Conservation (phyloP, 1,140 invertebrate species). For the Bombus waltoni region DNA sequence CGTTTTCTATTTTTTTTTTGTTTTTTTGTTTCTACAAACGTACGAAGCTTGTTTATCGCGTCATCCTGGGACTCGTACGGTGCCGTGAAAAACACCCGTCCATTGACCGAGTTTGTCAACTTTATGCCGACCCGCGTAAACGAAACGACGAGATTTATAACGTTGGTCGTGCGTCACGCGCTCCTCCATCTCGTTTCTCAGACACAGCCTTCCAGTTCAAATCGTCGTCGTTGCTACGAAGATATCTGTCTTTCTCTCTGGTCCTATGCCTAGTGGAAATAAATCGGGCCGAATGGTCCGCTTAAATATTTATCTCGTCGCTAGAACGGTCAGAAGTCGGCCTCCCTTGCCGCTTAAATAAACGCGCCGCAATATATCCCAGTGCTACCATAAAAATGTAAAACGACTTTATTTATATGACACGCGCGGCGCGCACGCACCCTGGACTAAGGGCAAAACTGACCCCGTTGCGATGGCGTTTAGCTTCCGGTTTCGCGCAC, state of each 20-base stretch:
- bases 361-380: slow-evolving; percentile 18
- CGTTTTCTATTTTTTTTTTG: not conserved
- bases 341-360: slow-evolving; percentile 27
- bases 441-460: slow-evolving; percentile 50
- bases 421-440: slow-evolving; percentile 51
- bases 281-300: not conserved
- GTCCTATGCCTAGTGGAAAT: not conserved
- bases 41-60: too few relatives aligned
- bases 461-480: slow-evolving; percentile 64
- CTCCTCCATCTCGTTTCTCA: too few relatives aligned
- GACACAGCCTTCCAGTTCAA: too few relatives aligned
- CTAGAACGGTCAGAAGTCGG: not conserved
- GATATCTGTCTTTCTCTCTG: not conserved
- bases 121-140: slow-evolving; percentile 5
- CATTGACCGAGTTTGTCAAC: slow-evolving; percentile 55
- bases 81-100: slow-evolving; percentile 42
- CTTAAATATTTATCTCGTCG: slow-evolving; percentile 38
- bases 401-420: slow-evolving; percentile 74
- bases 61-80: not conserved
- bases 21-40: too few relatives aligned
- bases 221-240: not conserved
- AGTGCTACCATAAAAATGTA: slow-evolving; percentile 72
- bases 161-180: not conserved
- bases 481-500: slow-evolving; percentile 65
- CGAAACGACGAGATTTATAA: not conserved